A percentile compares a stretch with the other conserved stretches of the same genome.
Conservation (phyloP, 2,888 invertebrate genomes). For the Malthinus flaveolus region DNA sequence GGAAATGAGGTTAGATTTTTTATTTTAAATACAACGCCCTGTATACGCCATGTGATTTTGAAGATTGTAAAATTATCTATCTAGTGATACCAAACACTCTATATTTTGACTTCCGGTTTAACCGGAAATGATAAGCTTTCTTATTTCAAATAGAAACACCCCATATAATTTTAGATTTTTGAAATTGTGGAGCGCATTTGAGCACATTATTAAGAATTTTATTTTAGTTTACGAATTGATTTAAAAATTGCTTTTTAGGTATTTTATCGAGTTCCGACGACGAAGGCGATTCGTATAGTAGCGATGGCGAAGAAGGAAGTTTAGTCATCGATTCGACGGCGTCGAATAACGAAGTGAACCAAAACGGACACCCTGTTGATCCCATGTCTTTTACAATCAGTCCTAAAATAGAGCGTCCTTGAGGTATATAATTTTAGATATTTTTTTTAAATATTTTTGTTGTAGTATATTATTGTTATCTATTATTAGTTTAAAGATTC, state of each 20-base stretch:
- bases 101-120: no score
- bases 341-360: constrained; percentile 47
- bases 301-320: constrained; percentile 59
- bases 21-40: no score
- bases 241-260: constrained; percentile 50
- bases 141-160: no score
- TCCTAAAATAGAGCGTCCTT: constrained; percentile 33
- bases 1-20: no score
- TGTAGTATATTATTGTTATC: constrained; percentile 3
- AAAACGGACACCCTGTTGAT: constrained; percentile 48
- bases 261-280: constrained; percentile 66
- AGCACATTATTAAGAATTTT: no score
- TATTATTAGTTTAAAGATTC: constrained; percentile 3
- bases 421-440: constrained; percentile 15
- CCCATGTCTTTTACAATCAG: constrained; percentile 42
- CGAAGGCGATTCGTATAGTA: constrained; percentile 62
- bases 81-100: no score
- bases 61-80: no score
- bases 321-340: constrained; percentile 56
- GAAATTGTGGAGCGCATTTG: no score
- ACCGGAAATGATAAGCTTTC: no score
- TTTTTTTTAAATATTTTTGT: constrained; percentile 2
- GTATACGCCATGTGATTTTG: no score
- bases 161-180: no score
- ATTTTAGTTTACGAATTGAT: not conserved